Base-by-base conservation (phyloP, 2,888 invertebrate genomes). In the Oscheius onirici region DNA sequence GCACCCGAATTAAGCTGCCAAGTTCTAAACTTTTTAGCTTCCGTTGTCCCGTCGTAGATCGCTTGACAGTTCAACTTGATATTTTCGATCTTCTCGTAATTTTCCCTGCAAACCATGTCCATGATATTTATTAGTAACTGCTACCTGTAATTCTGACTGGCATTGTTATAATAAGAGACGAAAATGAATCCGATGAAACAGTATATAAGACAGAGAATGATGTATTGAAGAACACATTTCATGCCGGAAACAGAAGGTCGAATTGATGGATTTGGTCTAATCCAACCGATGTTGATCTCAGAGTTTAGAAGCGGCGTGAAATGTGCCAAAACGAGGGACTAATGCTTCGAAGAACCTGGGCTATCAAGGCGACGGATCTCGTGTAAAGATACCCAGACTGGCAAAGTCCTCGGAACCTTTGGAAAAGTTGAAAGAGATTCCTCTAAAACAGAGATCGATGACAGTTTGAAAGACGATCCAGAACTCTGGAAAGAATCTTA, bases 251-350 rank as follows among this genome's bases (percentile, higher is more conserved):
- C 26, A 26, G 28, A 26, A n/a, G 26, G 10, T 52, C 22, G 26
- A 28, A 55, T 24, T n/a, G n/a, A 26, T n/a, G 24, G 26, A 55
- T 46, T 13, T 3, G 46, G 20, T 55, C 55, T 26, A 28, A 13
- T 55, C 34, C 34, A 34, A 8, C 8, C 34, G 34, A 34, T 34
- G 34, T 34, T 34, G 34, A 34, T 34, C 34, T 34, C 34, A 6
- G 8, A 34, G 34, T 34, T 8, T 6, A 34, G 34, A 24, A 55
- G 55, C 22, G 11, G 8, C 55, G 11, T n/a, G 11, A 28, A 55
- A 55, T 55, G 55, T 55, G 55, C 55, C 55, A 55, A 55, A 24
- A 24, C 6, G 34, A 34, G 15, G n/a, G 55, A 15, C 22, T 55
- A 26, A 55, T 55, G 28, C 55, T 28, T 55, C 26, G 55, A 55